Percentiles rank a stretch among this genome's conserved stretches.
Evolutionary conservation across 2,797 vertebrate genomes (phyloP).

Genomic region (Cynodonichthys magdalenae): DNA sequence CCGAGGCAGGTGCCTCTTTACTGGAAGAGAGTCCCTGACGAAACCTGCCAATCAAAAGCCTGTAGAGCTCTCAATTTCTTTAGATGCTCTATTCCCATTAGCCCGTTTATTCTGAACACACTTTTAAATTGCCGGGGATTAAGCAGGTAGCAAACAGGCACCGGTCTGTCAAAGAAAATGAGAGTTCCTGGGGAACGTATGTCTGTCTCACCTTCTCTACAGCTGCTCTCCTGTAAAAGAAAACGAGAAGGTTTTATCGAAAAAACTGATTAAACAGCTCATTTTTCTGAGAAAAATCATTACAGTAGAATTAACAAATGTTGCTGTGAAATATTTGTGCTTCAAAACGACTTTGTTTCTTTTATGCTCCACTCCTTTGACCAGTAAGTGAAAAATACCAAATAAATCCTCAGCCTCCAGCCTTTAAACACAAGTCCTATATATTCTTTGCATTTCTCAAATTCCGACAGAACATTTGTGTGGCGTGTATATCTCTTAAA

Average conservation of each 20-base stretch:
- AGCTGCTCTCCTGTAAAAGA: conserved; percentile 34
- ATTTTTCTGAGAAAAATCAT: conserved; percentile 52
- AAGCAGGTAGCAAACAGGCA: conserved; percentile 78
- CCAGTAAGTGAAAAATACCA: conserved; percentile 15
- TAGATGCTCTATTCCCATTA: conserved; percentile 75
- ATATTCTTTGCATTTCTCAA: conserved; percentile 30
- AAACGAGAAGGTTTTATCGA: conserved; percentile 48
- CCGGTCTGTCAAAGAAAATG: conserved; percentile 77
- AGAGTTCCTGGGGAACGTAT: conserved; percentile 48
- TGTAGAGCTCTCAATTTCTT: conserved; percentile 74
- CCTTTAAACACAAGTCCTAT: conserved; percentile 23
- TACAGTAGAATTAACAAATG: conserved; percentile 15
- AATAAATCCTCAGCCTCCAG: conserved; percentile 8
- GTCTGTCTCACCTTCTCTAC: conserved; percentile 58
- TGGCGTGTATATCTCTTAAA: conserved; percentile 14
- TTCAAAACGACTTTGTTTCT: conserved; percentile 23
- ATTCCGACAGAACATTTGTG: conserved; percentile 48
- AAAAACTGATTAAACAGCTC: conserved; percentile 61
- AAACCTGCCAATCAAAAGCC: conserved; percentile 81
- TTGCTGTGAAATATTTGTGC: conserved; percentile 12
- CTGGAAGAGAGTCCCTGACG: conserved; percentile 77
- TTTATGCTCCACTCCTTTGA: conserved; percentile 17
- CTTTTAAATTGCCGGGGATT: conserved; percentile 81
- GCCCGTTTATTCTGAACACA: conserved; percentile 82
- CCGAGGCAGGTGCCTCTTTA: conserved; percentile 80